Evolutionary conservation across 2,113 vertebrate genomes (phyloP).

Genomic region (Tetrax tetrax): DNA sequence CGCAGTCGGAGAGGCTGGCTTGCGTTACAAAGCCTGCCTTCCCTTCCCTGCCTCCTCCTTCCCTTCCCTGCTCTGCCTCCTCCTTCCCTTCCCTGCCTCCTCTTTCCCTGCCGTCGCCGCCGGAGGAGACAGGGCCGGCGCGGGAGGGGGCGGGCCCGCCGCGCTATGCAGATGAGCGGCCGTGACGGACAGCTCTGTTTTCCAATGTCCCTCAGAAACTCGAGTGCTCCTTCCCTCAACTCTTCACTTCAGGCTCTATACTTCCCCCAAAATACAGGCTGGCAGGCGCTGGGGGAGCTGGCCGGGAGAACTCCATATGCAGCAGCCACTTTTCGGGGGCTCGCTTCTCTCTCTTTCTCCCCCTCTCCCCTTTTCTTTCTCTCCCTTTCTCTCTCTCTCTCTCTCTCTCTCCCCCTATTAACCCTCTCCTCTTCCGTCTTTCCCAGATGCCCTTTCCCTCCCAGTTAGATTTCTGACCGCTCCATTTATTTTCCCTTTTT

Average conservation of each 20-base stretch:
- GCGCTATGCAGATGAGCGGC: conserved; percentile 90
- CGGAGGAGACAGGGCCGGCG: conserved; percentile 15
- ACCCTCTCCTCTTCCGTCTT: conserved; percentile 9
- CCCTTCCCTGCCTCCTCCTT: not conserved
- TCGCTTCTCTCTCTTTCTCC: not conserved
- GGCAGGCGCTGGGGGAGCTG: conserved; percentile 90
- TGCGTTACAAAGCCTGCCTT: conserved; percentile 56
- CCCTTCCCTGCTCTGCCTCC: not conserved
- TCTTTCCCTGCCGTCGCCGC: conserved; percentile 2
- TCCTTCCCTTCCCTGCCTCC: not conserved
- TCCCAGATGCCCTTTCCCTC: not conserved
- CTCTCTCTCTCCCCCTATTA: not conserved
- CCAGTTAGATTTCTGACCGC: not conserved
- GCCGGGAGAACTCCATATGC: conserved; percentile 75
- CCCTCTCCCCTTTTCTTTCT: not conserved
- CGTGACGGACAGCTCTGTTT: conserved; percentile 94
- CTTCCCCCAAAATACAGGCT: conserved; percentile 78
- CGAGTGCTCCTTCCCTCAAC: conserved; percentile 89
- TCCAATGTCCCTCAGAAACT: conserved; percentile 91
- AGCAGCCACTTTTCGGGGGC: conserved; percentile 75
- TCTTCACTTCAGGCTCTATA: conserved; percentile 81
- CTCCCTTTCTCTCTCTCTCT: not conserved
- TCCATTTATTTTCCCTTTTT: conserved; percentile 8
- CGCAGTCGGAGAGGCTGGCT: conserved; percentile 43
- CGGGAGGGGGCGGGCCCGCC: conserved; percentile 82